Evolutionary conservation across 2,888 invertebrate genomes (phyloP).

Genomic region (Drosophila mimetica): DNA sequence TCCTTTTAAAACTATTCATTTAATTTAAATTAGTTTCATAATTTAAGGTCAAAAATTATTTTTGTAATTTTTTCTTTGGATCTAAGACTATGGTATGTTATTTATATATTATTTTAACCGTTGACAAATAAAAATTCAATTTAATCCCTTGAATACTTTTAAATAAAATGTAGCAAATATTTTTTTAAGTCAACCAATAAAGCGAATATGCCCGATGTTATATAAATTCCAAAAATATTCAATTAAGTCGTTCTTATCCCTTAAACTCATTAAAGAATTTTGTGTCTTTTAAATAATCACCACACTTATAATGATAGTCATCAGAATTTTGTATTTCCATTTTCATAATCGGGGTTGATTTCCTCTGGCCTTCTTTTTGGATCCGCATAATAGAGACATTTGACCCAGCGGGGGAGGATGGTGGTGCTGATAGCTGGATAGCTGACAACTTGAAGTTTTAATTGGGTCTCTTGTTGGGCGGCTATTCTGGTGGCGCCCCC

Average conservation of each 20-base stretch:
- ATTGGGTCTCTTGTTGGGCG: conserved; percentile 45
- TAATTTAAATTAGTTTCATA: too few relatives aligned
- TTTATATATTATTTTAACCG: too few relatives aligned
- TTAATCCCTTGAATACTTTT: too few relatives aligned
- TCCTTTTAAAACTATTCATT: too few relatives aligned
- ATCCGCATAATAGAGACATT: conserved; percentile 61
- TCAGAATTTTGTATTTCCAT: conserved; percentile 38
- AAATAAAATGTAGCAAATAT: too few relatives aligned
- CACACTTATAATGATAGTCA: conserved; percentile 50
- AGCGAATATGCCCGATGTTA: neutral
- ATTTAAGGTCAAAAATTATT: too few relatives aligned
- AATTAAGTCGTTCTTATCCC: conserved; percentile 54
- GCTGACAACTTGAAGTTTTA: conserved; percentile 58
- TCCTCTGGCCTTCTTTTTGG: neutral
- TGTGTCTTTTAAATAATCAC: conserved; percentile 56
- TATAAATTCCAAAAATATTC: conserved; percentile 6
- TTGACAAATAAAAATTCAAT: too few relatives aligned
- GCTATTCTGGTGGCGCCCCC: conserved; percentile 31
- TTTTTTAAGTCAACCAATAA: too few relatives aligned
- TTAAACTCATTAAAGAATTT: conserved; percentile 28
- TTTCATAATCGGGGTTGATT: conserved; percentile 46
- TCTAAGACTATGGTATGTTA: too few relatives aligned
- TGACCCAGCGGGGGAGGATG: conserved; percentile 54
- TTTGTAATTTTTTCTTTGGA: too few relatives aligned
- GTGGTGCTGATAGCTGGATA: conserved; percentile 63